phyloP scores from a whole-genome alignment of 2,113 vertebrate species.

The Eretmochelys imbricata region DNA sequence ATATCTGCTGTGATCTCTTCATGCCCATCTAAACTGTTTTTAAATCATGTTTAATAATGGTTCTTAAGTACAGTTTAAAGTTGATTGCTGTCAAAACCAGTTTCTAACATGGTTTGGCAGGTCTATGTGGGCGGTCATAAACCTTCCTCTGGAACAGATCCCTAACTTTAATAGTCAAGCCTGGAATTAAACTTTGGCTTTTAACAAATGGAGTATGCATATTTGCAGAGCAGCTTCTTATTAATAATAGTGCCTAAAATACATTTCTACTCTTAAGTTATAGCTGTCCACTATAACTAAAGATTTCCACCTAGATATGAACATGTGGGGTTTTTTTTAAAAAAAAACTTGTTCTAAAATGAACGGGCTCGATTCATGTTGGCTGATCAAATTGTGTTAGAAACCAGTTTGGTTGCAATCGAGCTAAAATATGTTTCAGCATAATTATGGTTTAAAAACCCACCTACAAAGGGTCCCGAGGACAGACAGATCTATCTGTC shows the following conservation, averaged over 20 bases:
- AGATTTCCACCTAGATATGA: not conserved
- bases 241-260: not conserved
- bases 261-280: not conserved
- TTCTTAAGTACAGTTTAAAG: not conserved
- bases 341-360: not conserved
- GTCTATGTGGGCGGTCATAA: not conserved
- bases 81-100: not conserved
- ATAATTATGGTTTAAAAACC: not conserved
- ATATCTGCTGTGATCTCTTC: not conserved
- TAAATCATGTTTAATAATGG: not conserved
- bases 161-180: not conserved
- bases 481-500: not conserved
- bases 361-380: not conserved
- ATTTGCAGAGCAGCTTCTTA: not conserved
- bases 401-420: not conserved
- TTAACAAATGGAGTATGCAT: not conserved
- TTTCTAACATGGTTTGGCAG: not conserved
- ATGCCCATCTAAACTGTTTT: constrained; percentile 11
- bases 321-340: not conserved
- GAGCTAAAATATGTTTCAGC: constrained; percentile 20
- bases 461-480: not conserved
- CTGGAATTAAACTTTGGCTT: constrained; percentile 1
- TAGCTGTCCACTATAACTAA: not conserved
- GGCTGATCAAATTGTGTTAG: not conserved
- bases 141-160: not conserved